Conservation (phyloP, 2,888 invertebrate genomes). For the Lasioglossum marginatum region DNA sequence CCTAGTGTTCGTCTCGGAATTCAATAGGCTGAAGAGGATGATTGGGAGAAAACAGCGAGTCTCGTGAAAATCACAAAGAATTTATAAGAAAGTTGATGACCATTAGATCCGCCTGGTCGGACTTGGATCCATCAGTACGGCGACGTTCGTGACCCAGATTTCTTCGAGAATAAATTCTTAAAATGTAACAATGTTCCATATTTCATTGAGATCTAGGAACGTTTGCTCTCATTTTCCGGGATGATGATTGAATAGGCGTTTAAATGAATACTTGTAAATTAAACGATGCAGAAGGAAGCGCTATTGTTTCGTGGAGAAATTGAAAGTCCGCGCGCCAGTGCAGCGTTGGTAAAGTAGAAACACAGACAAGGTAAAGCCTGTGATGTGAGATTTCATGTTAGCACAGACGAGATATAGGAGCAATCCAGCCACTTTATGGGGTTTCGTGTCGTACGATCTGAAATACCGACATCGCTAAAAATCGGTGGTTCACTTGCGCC, state of each 20-base stretch:
- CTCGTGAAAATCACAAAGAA: conserved; percentile 67
- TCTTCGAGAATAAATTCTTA: conserved; percentile 25
- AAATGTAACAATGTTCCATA: conserved; percentile 21
- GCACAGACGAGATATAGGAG: too few species aligned
- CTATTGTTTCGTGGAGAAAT: conserved; percentile 14
- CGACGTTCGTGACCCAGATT: conserved; percentile 65
- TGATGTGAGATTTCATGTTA: neutral
- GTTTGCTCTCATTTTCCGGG: conserved; percentile 28
- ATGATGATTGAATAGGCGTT: neutral
- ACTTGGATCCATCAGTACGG: conserved; percentile 57
- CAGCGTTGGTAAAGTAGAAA: conserved; percentile 34
- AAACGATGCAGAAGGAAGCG: neutral
- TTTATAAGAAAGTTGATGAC: conserved; percentile 75
- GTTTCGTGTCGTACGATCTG: neutral
- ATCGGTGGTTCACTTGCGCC: neutral
- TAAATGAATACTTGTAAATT: neutral
- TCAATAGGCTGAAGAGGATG: conserved; percentile 38
- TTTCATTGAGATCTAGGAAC: neutral
- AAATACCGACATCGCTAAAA: conserved; percentile 1
- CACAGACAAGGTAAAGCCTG: neutral
- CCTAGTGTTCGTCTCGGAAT: conserved; percentile 30
- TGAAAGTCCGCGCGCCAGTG: conserved; percentile 18
- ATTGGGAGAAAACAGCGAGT: conserved; percentile 61
- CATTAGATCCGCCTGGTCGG: conserved; percentile 76
- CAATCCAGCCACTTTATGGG: neutral